Conservation (phyloP, 2,797 vertebrate species). For the Melanotaenia boesemani region DNA sequence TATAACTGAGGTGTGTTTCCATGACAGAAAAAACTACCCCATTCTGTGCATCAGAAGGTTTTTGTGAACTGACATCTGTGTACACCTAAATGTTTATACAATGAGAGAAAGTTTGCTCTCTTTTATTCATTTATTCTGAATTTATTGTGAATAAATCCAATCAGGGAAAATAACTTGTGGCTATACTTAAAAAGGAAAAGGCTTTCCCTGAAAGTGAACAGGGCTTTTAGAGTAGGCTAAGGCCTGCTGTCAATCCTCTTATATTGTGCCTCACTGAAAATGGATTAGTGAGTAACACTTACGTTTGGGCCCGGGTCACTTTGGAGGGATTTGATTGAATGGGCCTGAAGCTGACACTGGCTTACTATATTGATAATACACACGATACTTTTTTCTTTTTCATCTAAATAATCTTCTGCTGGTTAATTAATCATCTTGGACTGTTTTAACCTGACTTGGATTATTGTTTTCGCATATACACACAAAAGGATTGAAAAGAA, state of each 20-base stretch:
- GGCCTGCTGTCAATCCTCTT: conserved; percentile 85
- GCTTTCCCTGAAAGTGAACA: conserved; percentile 42
- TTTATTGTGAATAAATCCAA: background rate
- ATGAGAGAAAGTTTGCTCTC: background rate
- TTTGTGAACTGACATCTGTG: conserved; percentile 3
- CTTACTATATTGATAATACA: conserved; percentile 36
- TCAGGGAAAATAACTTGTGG: background rate
- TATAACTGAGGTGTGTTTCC: conserved; percentile 61
- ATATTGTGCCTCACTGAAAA: conserved; percentile 78
- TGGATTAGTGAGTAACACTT: conserved; percentile 84
- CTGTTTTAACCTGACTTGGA: background rate
- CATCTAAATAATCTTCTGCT: background rate
- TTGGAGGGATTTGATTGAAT: conserved; percentile 80
- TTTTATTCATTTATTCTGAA: background rate
- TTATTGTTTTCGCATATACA: background rate
- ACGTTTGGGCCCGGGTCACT: conserved; percentile 80
- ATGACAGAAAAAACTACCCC: conserved; percentile 48
- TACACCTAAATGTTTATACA: background rate
- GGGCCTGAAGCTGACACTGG: conserved; percentile 62
- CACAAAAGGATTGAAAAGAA: background rate
- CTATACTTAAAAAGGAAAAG: background rate
- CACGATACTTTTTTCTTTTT: background rate
- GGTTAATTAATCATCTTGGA: background rate
- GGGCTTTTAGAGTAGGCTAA: conserved; percentile 66
- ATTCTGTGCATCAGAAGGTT: conserved; percentile 15